phyloP scores from a whole-genome alignment of 1,140 invertebrate species.

The Saccostrea cuccullata region DNA sequence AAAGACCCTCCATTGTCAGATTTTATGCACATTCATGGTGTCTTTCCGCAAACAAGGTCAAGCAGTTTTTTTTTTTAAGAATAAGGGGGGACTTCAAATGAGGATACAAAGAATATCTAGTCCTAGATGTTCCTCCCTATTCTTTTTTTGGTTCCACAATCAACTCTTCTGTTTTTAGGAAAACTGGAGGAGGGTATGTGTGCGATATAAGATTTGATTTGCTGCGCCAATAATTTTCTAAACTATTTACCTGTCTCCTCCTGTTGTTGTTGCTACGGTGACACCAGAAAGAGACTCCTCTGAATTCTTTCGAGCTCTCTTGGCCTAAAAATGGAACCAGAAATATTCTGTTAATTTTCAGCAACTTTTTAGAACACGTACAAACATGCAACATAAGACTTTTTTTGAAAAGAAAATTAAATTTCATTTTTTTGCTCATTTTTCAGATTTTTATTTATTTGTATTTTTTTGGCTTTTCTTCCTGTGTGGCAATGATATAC shows the following conservation, averaged over 20 bases:
- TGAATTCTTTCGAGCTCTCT: constrained; percentile 13
- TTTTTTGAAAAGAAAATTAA: too few relatives aligned
- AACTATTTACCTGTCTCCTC: constrained; percentile 13
- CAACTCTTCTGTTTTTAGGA: not conserved
- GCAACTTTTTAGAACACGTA: not conserved
- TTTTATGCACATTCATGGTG: constrained; percentile 37
- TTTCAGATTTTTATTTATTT: not conserved
- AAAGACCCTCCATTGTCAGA: not conserved
- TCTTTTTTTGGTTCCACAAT: not conserved
- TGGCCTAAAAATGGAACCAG: constrained; percentile 21
- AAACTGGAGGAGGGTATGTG: not conserved
- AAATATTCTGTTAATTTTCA: not conserved
- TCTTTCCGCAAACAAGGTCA: constrained; percentile 2
- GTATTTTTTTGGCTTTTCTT: not conserved
- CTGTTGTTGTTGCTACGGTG: not conserved
- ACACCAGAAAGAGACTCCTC: not conserved
- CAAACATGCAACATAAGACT: not conserved
- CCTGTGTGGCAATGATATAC: not conserved
- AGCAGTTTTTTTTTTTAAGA: not conserved
- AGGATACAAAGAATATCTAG: too few relatives aligned
- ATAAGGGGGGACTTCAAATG: too few relatives aligned
- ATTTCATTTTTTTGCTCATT: too few relatives aligned
- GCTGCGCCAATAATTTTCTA: not conserved
- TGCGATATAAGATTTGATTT: not conserved
- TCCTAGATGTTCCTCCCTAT: too few relatives aligned